Evolutionary conservation across 2,113 vertebrate species (phyloP).

Genomic region (Microtus ochrogaster): DNA sequence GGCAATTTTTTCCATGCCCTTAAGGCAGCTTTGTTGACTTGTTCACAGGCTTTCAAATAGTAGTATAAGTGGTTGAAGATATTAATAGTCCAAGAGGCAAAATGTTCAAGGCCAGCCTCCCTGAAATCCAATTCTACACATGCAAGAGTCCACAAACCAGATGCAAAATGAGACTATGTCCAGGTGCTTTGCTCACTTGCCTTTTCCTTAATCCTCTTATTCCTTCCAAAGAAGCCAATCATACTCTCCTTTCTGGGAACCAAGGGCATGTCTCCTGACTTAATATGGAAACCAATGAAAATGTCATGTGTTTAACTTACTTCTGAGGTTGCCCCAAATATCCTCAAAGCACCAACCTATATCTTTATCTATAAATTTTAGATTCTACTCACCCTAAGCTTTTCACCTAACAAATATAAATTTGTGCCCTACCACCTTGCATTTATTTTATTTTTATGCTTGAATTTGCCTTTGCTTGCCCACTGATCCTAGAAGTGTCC

Average conservation of each 20-base stretch:
- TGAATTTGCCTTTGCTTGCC: not conserved
- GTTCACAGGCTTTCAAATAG: not conserved
- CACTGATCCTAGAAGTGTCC: not conserved
- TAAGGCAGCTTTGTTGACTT: not conserved
- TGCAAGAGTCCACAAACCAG: not conserved
- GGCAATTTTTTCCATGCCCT: not conserved
- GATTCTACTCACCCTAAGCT: not conserved
- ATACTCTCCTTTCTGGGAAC: not conserved
- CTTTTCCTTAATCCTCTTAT: not conserved
- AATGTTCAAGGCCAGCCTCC: not conserved
- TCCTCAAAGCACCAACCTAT: not conserved
- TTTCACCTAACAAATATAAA: not conserved
- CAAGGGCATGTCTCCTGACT: not conserved
- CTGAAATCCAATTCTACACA: not conserved
- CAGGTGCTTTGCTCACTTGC: not conserved
- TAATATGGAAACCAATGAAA: not conserved
- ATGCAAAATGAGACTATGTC: not conserved
- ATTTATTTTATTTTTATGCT: not conserved
- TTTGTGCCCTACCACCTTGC: too few species aligned
- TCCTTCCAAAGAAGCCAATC: not conserved
- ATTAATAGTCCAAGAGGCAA: not conserved
- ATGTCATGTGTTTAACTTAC: not conserved
- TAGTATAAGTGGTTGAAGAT: not conserved
- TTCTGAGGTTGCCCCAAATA: not conserved
- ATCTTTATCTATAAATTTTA: not conserved